phyloP scores from a whole-genome alignment of 2,888 invertebrate genomes.

The Aricia artaxerxes region DNA sequence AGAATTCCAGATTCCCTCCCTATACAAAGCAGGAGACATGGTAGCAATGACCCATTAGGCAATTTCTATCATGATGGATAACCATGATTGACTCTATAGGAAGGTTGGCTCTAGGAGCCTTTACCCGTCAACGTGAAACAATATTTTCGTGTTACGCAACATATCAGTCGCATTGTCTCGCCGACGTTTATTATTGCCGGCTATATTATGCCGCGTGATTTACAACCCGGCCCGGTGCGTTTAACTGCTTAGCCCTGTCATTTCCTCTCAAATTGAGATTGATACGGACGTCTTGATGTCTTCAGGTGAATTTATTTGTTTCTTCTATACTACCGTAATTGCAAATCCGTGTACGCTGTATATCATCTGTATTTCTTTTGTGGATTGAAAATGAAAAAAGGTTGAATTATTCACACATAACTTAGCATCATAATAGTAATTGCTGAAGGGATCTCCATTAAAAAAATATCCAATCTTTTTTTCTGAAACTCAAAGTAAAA shows the following conservation, averaged over 20 bases:
- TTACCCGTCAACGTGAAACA: background rate
- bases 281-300: constrained; percentile 65
- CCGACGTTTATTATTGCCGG: constrained; percentile 61
- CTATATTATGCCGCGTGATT: constrained; percentile 76
- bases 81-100: too few species aligned
- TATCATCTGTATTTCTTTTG: background rate
- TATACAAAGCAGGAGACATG: too few species aligned
- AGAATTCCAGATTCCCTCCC: too few species aligned
- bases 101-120: background rate
- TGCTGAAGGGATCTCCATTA: too few species aligned
- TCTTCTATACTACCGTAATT: constrained; percentile 42
- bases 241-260: constrained; percentile 78
- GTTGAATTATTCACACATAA: too few species aligned
- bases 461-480: too few species aligned
- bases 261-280: constrained; percentile 79
- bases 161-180: constrained; percentile 45
- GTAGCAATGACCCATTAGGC: too few species aligned
- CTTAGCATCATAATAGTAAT: too few species aligned
- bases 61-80: too few species aligned
- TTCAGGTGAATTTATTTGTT: constrained; percentile 59
- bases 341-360: background rate
- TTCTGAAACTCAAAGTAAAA: too few species aligned
- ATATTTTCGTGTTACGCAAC: constrained; percentile 35
- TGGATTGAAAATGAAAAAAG: background rate
- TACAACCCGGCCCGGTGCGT: constrained; percentile 75